A percentile compares a stretch with the other conserved stretches of the same genome.
Evolutionary conservation across 2,797 vertebrate species (phyloP).

Genomic region (Halcyon smyrnensis): DNA sequence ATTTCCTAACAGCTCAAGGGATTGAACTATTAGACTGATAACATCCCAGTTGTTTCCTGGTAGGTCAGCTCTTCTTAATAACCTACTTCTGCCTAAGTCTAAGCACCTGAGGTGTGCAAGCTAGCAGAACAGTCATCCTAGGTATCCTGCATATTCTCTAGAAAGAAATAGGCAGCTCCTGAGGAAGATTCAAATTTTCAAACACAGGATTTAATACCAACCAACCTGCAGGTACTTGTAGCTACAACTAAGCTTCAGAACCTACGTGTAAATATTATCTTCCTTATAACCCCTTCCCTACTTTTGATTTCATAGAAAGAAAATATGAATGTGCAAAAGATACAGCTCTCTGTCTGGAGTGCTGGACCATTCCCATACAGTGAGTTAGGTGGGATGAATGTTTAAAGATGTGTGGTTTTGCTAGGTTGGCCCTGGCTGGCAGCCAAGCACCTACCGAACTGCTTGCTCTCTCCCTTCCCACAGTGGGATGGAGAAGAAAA

Average conservation of each 20-base stretch:
- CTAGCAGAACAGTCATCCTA: not conserved
- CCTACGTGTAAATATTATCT: not conserved
- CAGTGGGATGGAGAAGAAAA: not conserved
- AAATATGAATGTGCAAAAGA: not conserved
- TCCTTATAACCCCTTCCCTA: not conserved
- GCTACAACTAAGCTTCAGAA: not conserved
- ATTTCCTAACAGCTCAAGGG: not conserved
- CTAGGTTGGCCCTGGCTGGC: not conserved
- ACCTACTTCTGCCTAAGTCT: not conserved
- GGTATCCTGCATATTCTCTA: not conserved
- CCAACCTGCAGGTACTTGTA: not conserved
- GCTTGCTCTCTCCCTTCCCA: fast-evolving
- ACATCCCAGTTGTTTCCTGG: not conserved
- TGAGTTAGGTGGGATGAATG: not conserved
- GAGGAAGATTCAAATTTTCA: not conserved
- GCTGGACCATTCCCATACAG: not conserved
- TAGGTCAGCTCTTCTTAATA: not conserved
- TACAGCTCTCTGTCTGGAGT: not conserved
- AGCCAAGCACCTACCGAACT: not conserved
- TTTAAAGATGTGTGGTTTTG: not conserved
- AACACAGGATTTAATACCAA: not conserved
- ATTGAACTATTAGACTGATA: not conserved
- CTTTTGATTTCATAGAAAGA: not conserved
- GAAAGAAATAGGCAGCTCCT: not conserved
- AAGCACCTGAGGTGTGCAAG: not conserved